These are phyloP conservation scores for Harpagus bidentatus DNA, from an alignment of 2,113 vertebrate genomes.

Conservation along the genomic window DNA sequence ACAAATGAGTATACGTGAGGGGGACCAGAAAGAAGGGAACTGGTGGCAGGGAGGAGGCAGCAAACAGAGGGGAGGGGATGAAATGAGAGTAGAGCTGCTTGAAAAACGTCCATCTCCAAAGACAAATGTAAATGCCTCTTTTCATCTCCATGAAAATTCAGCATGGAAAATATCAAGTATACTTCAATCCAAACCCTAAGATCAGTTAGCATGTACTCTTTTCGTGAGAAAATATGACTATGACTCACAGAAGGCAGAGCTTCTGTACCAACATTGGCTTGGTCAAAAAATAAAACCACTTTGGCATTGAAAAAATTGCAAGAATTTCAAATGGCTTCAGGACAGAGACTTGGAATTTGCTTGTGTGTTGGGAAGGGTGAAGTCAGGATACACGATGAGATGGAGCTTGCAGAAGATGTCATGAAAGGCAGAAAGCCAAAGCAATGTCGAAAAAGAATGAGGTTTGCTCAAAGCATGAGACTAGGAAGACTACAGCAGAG, in stretches of 20 bases:
- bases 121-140: neutral
- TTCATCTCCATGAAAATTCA: neutral
- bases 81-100: neutral
- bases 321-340: neutral
- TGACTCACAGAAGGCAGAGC: neutral
- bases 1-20: neutral
- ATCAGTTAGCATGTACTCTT: neutral
- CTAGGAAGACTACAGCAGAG: neutral
- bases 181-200: neutral
- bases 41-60: neutral
- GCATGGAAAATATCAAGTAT: neutral
- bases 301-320: neutral
- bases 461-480: neutral
- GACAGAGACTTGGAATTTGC: neutral
- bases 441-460: neutral
- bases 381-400: neutral
- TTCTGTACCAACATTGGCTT: neutral
- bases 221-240: accelerated
- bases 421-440: neutral
- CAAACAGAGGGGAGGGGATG: neutral
- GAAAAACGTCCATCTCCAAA: neutral
- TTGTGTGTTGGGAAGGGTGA: neutral
- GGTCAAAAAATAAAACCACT: neutral
- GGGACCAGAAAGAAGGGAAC: neutral
- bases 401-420: neutral